Conservation (phyloP, 2,888 invertebrate species). For the Nephrotoma guestfalica region DNA sequence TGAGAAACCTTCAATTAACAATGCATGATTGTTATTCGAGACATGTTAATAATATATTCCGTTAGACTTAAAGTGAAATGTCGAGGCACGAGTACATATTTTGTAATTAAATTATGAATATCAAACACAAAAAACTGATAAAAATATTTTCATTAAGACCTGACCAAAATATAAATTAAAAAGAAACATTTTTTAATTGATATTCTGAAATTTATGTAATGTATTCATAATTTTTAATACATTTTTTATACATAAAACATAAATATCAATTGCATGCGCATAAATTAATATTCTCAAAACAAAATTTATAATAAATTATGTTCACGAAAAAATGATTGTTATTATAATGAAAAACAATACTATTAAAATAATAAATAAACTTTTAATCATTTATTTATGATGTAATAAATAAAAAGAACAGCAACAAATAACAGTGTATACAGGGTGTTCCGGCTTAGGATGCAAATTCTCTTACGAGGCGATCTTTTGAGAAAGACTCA, state of each 20-base stretch:
- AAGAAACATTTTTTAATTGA: not conserved
- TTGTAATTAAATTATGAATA: not conserved
- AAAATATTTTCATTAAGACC: not conserved
- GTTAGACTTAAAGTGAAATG: not conserved
- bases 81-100: not conserved
- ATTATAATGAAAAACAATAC: not conserved
- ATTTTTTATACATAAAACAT: not conserved
- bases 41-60: not conserved
- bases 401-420: not conserved
- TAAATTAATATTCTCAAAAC: not conserved
- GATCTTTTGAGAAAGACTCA: no score
- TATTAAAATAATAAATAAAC: not conserved
- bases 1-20: not conserved
- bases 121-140: not conserved
- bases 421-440: not conserved
- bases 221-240: not conserved
- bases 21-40: not conserved
- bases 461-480: no score
- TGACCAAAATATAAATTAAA: not conserved
- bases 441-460: no score
- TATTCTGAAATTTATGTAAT: not conserved
- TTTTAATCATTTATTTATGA: not conserved
- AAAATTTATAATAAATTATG: not conserved
- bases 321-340: not conserved
- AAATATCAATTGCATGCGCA: not conserved